Evolutionary conservation across 92 coral and sea anemone genomes (phyloP), one percentile per base, ranked within the genome.

Genomic region (Parazoanthus atlanticus): DNA sequence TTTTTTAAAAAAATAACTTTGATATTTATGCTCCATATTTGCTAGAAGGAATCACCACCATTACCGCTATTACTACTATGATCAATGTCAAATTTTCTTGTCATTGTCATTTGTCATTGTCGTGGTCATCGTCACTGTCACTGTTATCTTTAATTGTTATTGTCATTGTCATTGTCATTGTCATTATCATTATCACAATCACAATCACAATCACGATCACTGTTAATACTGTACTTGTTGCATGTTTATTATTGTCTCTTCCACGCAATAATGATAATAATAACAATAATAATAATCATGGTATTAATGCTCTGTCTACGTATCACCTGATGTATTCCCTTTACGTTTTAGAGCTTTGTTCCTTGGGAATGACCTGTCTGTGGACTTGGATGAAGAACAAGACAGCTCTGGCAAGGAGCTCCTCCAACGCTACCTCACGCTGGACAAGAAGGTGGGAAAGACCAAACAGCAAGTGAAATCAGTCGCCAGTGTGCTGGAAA

Each of bases 381-480:
- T 69, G 28, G 78, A 69, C 46, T 70, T 34, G 31, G 78, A 70
- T 12, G 78, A 84, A 70, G 78, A 70, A 6, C 41, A 89, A 65
- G 94, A 89, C 3, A 58, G 56, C 43, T 8, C 88, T 36, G 86
- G 74, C 43, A 69, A 47, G 26, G 92, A 81, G 58, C 88, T 89
- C 2, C 90, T 85, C 13, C 85, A 74, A 33, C 88, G 90, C 28
- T 75, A 89, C 16, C 80, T 64, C 13, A 47, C 64, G 13, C 86
- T 92, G 28, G 67, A 88, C 40, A 89, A 89, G 73, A 91, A 92
- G 70, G 54, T 92, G 47, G 88, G 65, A 32, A 92, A 86, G 76
- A 82, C 90, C 23, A 92, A 92, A 47, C 83, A 76, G 78, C 90
- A 86, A 28, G 88, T 85, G 31, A 66, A 81, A 25, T 74, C 81